phyloP scores from a whole-genome alignment of 53 echinoderm and acorn worm species.

The Glandiceps talaboti region DNA sequence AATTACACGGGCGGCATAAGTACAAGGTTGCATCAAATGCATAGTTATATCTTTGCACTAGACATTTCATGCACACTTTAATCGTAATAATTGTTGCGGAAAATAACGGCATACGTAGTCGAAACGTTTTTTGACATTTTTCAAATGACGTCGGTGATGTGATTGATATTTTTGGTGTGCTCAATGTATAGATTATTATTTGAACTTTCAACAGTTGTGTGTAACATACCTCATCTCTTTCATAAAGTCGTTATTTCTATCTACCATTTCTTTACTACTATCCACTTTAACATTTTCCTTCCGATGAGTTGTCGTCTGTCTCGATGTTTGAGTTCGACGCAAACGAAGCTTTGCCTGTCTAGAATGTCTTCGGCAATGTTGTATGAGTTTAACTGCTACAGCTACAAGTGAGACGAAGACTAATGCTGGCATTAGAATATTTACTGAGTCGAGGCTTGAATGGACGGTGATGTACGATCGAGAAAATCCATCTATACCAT shows the following conservation, averaged over 20 bases:
- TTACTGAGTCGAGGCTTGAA: background rate
- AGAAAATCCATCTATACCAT: background rate
- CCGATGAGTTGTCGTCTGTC: background rate
- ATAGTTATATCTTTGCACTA: too few relatives aligned
- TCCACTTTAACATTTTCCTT: background rate
- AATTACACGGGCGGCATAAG: too few relatives aligned
- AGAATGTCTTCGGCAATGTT: background rate
- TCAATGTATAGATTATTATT: too few relatives aligned
- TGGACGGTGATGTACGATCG: background rate
- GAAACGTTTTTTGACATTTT: too few relatives aligned
- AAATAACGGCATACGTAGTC: too few relatives aligned
- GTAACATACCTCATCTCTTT: background rate
- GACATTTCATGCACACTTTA: too few relatives aligned
- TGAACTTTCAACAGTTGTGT: background rate
- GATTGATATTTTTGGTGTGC: too few relatives aligned
- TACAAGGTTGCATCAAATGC: too few relatives aligned
- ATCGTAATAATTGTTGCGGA: too few relatives aligned
- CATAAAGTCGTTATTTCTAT: background rate
- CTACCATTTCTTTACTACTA: background rate
- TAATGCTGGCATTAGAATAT: background rate
- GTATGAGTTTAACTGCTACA: background rate
- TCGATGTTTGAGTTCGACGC: background rate
- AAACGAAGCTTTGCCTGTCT: background rate
- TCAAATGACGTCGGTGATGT: too few relatives aligned
- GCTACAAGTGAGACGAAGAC: background rate